Evolutionary conservation across 2,797 vertebrate species (phyloP), one percentile per base, ranked within the genome.

Genomic region (Decapterus maruadsi): DNA sequence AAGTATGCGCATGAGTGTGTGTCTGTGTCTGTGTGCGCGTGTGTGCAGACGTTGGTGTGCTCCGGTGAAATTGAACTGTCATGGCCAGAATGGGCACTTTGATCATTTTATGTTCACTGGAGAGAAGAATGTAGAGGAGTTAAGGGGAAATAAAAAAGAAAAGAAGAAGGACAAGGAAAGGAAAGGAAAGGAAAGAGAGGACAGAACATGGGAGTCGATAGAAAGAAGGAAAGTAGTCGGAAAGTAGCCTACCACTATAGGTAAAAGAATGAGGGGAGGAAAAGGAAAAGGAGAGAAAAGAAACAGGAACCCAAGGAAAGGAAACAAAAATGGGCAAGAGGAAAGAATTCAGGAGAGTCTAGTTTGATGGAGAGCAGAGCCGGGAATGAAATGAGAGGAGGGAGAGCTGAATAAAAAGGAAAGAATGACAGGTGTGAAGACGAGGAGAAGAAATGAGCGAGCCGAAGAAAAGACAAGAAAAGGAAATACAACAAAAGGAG

Each of bases 11-110:
- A 53, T 8, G 48, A 22, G 58, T 55, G 54, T 26, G 26, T 26
- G 26, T 26, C 26, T 26, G 26, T 26, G 26, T 26, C 61, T 56
- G 42, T 20, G 31, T 45, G 50, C 22, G 79, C 55, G 61, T 40
- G 75, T 60, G 58, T 71, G 74, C 29, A 46, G 13, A 38, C 8
- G 51, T 31, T 36, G 16, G 22, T 22, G 43, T 50, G 38, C 19
- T 22, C 40, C 74, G 78, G 81, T 86, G 68, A 90, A 94, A 90
- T 94, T 90, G 83, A 93, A 93, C 89, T 93, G 92, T 93, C 89
- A 93, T 90, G 90, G 90, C 77, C 78, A 81, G 87, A 90, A 91
- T 91, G 76, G 80, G 61, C 68, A 90, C 92, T 94, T 93, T 93
- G 93, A 92, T 94, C 92, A 94, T 89, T 90, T 88, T 79, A 78